These are phyloP conservation scores for Hartigia nigra DNA, from an alignment of 2,888 invertebrate species.

Conservation along the genomic window DNA sequence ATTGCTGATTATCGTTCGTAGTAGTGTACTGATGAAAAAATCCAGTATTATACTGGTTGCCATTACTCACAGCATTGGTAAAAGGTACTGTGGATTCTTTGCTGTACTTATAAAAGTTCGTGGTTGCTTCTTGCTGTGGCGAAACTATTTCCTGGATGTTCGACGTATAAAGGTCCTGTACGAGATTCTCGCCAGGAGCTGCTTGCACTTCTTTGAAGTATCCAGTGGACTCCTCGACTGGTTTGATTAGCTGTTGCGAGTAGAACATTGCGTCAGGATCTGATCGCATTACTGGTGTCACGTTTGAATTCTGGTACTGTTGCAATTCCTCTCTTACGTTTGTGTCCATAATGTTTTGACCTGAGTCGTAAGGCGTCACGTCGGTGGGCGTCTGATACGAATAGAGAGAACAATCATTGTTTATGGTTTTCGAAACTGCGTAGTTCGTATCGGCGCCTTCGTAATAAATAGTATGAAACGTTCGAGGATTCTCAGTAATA, in stretches of 20 bases:
- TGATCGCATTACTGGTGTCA: constrained; percentile 23
- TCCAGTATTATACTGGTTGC: constrained; percentile 15
- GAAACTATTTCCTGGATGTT: neutral
- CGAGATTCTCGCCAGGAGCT: neutral
- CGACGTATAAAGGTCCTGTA: neutral
- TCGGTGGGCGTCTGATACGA: constrained; percentile 31
- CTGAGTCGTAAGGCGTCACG: constrained; percentile 19
- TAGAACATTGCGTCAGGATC: constrained; percentile 35
- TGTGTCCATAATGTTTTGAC: constrained; percentile 29
- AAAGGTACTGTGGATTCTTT: constrained; percentile 12
- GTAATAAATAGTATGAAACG: constrained; percentile 36
- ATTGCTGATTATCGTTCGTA: constrained; percentile 16
- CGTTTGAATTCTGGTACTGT: constrained; percentile 30
- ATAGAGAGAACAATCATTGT: constrained; percentile 23
- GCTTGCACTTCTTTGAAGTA: neutral
- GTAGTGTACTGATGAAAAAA: constrained; percentile 9
- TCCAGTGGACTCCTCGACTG: neutral
- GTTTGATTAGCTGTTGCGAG: constrained; percentile 38
- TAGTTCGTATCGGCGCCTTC: constrained; percentile 29
- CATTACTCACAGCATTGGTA: constrained; percentile 12
- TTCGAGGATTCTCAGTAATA: constrained; percentile 23
- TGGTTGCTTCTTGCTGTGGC: neutral
- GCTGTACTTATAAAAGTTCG: constrained; percentile 9
- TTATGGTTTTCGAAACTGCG: constrained; percentile 14
- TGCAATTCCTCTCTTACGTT: constrained; percentile 17